Base-by-base conservation (phyloP, 1,140 invertebrate species). In the Cylas formicarius region DNA sequence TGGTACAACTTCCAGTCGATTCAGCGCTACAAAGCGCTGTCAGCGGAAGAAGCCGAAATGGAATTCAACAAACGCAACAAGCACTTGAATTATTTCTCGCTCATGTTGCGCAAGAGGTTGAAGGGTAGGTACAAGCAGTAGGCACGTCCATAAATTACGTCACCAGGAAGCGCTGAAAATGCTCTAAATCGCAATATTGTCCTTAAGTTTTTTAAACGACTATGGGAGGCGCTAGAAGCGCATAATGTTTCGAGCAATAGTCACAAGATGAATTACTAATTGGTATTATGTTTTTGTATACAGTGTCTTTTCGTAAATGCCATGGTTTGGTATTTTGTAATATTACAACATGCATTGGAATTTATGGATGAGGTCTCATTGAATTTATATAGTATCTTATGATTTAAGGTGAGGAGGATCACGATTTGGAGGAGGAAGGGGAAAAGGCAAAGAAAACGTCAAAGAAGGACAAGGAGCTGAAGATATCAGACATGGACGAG, bases 21-120 rank as follows among this genome's bases (percentile, higher is more conserved):
- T 50, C 85, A 90, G 51, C 73, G 82, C 44, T 97, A 97, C 57
- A 97, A 96, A 68, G 79, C 90, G 2, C 68, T 98, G 1, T 92
- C 87, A 34, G 88, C 89, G 1, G 94, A 97, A 70, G 94, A 97
- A 69, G 95, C 94, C 1, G 95, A 98, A 67, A 84, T 95, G 60
- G 90, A 96, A 65, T 97, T 95, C 65, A 89, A 81, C 57, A 81
- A 91, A 58, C 75, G 95, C 24, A 92, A 95, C 64, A 94, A 92
- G 64, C 89, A 91, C 9, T 78, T 95, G 67, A 97, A 97, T 72
- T 92, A 84, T 63, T 97, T 96, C 62, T 84, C 86, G 9, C 72
- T 97, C 8, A 97, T 97, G 93, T 46, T 56, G 43, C 53, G 57
- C 20, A 55, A 55, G 13, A 27, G 53, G 4, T 23, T 55, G 23